phyloP scores from a whole-genome alignment of 1,140 invertebrate species.

The Drosophila subpulchrella region DNA sequence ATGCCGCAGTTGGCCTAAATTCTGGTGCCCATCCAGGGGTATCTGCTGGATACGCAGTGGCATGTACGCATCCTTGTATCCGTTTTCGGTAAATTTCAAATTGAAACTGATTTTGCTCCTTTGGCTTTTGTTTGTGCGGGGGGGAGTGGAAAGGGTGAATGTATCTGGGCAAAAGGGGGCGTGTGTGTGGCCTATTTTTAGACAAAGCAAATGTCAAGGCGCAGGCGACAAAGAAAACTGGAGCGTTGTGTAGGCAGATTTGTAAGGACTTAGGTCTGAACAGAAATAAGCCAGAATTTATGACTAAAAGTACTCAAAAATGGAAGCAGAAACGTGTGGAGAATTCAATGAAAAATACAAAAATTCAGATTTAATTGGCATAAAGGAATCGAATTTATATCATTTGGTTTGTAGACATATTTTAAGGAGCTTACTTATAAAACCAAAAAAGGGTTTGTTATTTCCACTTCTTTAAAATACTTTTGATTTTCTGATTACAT shows the following conservation, averaged over 20 bases:
- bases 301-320: not conserved
- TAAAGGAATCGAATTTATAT: not conserved
- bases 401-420: not conserved
- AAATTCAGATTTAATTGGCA: not conserved
- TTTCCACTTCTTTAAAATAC: no score
- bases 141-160: not conserved
- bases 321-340: no score
- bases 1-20: conserved; percentile 38
- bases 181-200: conserved; percentile 31
- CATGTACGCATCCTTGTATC: conserved; percentile 48
- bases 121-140: conserved; percentile 45
- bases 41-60: conserved; percentile 26
- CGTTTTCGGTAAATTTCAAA: conserved; percentile 73
- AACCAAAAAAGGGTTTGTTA: no score
- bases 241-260: not conserved
- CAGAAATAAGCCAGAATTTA: not conserved
- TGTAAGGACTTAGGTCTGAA: not conserved
- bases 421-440: not conserved
- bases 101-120: conserved; percentile 74
- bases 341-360: not conserved
- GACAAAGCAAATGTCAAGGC: conserved; percentile 38
- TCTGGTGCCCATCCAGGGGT: conserved; percentile 10
- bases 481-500: no score
- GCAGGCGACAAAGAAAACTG: conserved; percentile 50
- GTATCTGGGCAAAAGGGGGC: not conserved